Evolutionary conservation across 2,888 invertebrate species (phyloP).

Genomic region (Stomorhina lunata): DNA sequence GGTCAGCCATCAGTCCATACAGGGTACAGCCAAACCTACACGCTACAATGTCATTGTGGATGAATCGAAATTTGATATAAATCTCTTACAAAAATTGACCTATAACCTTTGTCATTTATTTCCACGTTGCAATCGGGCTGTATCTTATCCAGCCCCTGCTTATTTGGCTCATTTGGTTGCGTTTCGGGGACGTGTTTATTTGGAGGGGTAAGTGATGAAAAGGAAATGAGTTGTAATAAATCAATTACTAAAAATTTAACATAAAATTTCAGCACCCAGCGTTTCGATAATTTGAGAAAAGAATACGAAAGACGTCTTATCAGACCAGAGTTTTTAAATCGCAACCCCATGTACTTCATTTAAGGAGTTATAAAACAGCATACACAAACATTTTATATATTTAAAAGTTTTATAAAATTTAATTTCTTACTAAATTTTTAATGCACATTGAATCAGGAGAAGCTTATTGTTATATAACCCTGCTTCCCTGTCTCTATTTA

Average conservation of each 20-base stretch:
- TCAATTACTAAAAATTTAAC: conserved; percentile 5
- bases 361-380: too few relatives aligned
- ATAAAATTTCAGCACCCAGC: conserved; percentile 30
- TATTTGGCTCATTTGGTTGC: conserved; percentile 94
- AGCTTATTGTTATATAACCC: too few relatives aligned
- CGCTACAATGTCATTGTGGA: conserved; percentile 93
- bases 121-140: conserved; percentile 89
- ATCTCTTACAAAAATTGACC: conserved; percentile 89
- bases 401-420: too few relatives aligned
- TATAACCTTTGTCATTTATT: conserved; percentile 93
- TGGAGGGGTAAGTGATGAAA: conserved; percentile 72
- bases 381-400: too few relatives aligned
- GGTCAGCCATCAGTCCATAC: conserved; percentile 86
- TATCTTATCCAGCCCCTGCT: conserved; percentile 92
- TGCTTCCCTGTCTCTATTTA: too few relatives aligned
- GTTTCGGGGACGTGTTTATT: conserved; percentile 82
- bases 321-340: conserved; percentile 81
- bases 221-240: neutral
- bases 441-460: too few relatives aligned
- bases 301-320: conserved; percentile 82
- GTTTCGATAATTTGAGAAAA: conserved; percentile 77
- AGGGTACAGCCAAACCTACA: conserved; percentile 92
- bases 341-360: conserved; percentile 87
- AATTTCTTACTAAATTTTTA: too few relatives aligned
- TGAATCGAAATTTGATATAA: conserved; percentile 85